These are phyloP conservation scores for Coilia nasus DNA, from an alignment of 2,797 vertebrate genomes.

Conservation along the genomic window DNA sequence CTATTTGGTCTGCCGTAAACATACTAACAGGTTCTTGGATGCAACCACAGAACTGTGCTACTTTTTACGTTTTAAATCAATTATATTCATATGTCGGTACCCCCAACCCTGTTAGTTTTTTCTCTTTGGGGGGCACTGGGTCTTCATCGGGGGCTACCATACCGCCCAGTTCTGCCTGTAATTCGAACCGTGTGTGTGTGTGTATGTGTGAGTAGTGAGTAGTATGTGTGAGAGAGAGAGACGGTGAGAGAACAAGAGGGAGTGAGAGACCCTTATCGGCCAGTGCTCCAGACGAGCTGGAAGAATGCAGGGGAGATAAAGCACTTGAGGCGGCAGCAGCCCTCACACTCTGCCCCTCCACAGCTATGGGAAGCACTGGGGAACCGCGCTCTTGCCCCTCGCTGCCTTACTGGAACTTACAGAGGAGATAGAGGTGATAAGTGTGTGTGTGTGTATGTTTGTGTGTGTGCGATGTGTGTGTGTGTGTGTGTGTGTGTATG, in stretches of 20 bases:
- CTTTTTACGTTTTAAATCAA: too few species aligned
- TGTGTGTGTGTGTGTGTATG: too few species aligned
- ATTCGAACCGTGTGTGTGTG: neutral
- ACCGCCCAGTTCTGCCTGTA: too few species aligned
- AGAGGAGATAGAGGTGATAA: neutral
- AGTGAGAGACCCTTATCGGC: slow-evolving; percentile 1
- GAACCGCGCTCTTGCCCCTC: neutral
- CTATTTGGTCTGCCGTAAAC: too few species aligned
- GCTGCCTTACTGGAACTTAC: slow-evolving; percentile 3
- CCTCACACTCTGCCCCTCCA: neutral
- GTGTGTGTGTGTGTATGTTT: neutral
- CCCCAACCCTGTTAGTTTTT: too few species aligned
- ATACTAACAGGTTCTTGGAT: too few species aligned
- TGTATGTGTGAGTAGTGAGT: neutral
- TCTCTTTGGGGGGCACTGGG: too few species aligned
- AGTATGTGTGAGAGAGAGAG: slow-evolving; percentile 12
- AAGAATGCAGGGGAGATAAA: slow-evolving; percentile 7
- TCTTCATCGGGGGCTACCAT: too few species aligned
- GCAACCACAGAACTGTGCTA: too few species aligned
- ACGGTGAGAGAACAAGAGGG: neutral
- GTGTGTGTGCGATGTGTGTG: neutral
- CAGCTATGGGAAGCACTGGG: neutral
- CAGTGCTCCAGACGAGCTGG: neutral
- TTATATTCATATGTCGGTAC: too few species aligned
- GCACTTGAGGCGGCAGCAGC: neutral